These are phyloP conservation scores for Tromatobia lineatoria DNA, from an alignment of 2,888 invertebrate genomes.

Conservation along the genomic window DNA sequence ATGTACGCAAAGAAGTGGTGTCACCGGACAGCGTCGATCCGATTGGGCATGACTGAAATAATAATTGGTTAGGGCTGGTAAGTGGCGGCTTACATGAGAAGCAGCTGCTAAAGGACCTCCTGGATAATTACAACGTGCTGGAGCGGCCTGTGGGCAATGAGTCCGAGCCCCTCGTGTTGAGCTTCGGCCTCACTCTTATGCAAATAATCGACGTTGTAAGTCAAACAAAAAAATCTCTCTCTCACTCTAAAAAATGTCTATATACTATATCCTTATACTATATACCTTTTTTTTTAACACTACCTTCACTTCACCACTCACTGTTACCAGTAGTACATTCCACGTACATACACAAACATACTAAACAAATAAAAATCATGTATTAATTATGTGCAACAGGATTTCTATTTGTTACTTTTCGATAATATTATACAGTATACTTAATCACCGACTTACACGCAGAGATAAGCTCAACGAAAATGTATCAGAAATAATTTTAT, in stretches of 20 bases:
- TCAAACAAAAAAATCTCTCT: constrained; percentile 78
- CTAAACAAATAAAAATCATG: neutral
- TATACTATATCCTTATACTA: constrained; percentile 52
- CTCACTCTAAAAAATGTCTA: constrained; percentile 67
- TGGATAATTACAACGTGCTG: constrained; percentile 97
- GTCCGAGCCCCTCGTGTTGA: constrained; percentile 97
- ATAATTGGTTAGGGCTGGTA: constrained; percentile 86
- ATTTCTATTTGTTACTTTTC: constrained; percentile 20
- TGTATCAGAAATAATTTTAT: too few species aligned
- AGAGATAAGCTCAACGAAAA: too few species aligned
- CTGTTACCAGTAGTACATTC: constrained; percentile 29
- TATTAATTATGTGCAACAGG: neutral
- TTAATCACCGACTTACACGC: neutral
- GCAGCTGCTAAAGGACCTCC: constrained; percentile 95
- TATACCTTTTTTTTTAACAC: constrained; percentile 50
- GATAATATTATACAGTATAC: constrained; percentile 30
- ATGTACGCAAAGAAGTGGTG: constrained; percentile 66
- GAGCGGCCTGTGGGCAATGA: constrained; percentile 98
- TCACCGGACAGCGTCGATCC: constrained; percentile 66
- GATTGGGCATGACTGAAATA: constrained; percentile 78
- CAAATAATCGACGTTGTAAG: constrained; percentile 99
- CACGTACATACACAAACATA: constrained; percentile 19
- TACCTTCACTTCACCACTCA: constrained; percentile 28
- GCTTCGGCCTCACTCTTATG: constrained; percentile 98
- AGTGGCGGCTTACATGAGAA: constrained; percentile 97